phyloP scores from a whole-genome alignment of 1,140 invertebrate species.

The Platorchestia sp. region DNA sequence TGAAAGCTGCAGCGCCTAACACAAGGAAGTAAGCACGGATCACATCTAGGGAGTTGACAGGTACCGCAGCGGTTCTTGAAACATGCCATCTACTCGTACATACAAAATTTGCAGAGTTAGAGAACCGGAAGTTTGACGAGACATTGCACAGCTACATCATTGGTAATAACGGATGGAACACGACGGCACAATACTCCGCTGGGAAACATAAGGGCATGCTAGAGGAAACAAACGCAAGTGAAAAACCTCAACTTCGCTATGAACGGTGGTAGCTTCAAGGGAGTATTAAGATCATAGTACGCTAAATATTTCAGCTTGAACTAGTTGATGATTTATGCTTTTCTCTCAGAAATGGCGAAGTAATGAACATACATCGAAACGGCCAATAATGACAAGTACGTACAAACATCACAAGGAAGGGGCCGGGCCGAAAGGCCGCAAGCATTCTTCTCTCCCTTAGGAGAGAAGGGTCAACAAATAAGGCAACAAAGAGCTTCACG shows the following conservation, averaged over 20 bases:
- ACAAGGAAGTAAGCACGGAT: neutral
- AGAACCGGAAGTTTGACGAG: neutral
- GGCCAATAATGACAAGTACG: neutral
- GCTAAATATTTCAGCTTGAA: neutral
- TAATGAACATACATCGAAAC: neutral
- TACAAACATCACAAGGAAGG: neutral
- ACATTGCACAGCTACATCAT: neutral
- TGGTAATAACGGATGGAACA: neutral
- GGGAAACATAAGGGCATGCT: neutral
- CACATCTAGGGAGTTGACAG: neutral
- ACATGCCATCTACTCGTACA: neutral
- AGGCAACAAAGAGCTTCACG: neutral
- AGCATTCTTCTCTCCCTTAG: too few species aligned
- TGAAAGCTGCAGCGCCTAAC: neutral
- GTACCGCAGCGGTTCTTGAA: neutral
- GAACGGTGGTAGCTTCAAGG: neutral
- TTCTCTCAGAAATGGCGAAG: neutral
- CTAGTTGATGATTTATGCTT: neutral
- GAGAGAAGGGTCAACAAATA: neutral
- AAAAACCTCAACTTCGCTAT: neutral
- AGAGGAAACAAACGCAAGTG: neutral
- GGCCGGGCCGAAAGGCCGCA: too few species aligned
- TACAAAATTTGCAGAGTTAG: neutral
- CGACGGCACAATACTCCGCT: neutral
- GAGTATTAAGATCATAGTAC: neutral